phyloP scores from a whole-genome alignment of 2,797 vertebrate genomes.

The Galagoides demidoff region DNA sequence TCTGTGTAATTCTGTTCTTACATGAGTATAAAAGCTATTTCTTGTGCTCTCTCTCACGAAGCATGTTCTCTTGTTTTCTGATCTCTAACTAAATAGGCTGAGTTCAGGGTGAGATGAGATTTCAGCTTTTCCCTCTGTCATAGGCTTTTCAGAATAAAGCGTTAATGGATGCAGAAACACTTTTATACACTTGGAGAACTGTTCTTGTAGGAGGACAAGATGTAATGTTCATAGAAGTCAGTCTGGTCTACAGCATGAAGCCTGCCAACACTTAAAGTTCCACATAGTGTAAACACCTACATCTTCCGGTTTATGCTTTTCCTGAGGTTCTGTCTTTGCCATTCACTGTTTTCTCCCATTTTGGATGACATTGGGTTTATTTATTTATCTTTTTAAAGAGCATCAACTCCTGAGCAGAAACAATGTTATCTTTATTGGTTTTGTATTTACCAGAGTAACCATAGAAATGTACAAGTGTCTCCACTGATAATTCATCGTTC shows the following conservation, averaged over 20 bases:
- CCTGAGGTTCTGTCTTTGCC: background rate
- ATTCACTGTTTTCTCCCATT: background rate
- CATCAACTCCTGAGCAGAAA: slow-evolving; percentile 15
- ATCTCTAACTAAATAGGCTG: background rate
- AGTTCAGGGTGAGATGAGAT: slow-evolving; percentile 1
- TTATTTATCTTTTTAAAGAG: slow-evolving; percentile 3
- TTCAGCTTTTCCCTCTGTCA: background rate
- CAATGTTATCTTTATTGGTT: background rate
- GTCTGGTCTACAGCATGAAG: background rate
- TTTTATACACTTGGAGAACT: background rate
- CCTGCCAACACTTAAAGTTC: background rate
- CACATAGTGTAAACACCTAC: background rate
- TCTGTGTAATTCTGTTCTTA: slow-evolving; percentile 15
- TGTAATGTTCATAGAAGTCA: background rate
- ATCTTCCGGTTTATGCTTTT: background rate
- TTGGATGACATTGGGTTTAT: background rate
- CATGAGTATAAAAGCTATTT: background rate
- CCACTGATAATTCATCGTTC: background rate
- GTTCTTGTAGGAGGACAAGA: background rate
- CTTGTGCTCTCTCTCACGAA: background rate
- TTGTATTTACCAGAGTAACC: background rate
- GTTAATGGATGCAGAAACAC: slow-evolving; percentile 44
- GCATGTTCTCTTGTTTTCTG: background rate
- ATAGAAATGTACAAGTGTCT: background rate
- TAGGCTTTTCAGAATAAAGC: slow-evolving; percentile 26